Conservation (phyloP, 2,888 invertebrate species). For the Nymphalis c-album region DNA sequence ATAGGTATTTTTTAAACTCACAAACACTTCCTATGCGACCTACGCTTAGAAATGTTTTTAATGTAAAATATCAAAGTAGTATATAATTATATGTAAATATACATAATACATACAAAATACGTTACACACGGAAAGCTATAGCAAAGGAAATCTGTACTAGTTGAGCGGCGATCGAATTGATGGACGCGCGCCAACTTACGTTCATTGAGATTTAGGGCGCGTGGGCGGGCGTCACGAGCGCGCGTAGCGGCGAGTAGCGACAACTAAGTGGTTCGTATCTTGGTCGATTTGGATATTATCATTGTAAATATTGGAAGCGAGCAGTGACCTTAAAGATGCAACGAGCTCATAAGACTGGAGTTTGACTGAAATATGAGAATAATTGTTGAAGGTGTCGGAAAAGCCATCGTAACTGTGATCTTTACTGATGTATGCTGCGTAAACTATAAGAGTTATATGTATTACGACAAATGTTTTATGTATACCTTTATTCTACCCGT, state of each 20-base stretch:
- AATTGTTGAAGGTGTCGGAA: no score
- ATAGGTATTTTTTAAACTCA: no score
- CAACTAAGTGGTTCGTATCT: conserved; percentile 44
- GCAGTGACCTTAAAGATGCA: neutral
- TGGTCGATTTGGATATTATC: conserved; percentile 4
- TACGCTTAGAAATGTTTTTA: neutral
- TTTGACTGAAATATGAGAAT: no score
- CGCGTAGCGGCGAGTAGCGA: conserved; percentile 71
- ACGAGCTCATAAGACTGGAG: no score
- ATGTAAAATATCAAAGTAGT: neutral
- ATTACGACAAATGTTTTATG: no score
- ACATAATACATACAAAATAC: conserved; percentile 13
- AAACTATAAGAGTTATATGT: no score
- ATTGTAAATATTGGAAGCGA: no score
- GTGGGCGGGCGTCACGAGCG: conserved; percentile 53
- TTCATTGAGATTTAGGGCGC: conserved; percentile 49
- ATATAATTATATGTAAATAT: neutral
- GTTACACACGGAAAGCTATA: conserved; percentile 25
- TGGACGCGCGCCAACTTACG: conserved; percentile 43
- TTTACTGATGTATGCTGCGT: no score
- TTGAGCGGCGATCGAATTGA: conserved; percentile 39
- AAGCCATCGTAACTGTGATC: no score
- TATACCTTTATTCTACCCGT: no score
- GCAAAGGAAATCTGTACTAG: conserved; percentile 39
- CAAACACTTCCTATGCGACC: neutral